Base-by-base conservation (phyloP, 2,797 vertebrate species). In the Phalloptychus januarius region DNA sequence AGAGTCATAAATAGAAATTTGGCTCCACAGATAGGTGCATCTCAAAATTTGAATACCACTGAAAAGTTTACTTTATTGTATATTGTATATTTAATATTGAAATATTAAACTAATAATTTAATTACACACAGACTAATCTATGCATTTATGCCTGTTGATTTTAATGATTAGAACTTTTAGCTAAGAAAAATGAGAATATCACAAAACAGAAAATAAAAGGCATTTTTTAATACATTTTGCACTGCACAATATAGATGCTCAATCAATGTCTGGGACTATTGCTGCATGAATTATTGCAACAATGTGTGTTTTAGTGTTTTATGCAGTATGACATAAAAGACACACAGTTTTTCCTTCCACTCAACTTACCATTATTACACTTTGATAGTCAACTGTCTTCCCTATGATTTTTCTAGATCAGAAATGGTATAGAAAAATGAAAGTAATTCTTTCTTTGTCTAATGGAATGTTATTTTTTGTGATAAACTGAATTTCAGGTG, bases 1-100 rank as follows among this genome's bases (percentile, higher is more conserved):
- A 73, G 44, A 28, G 44, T 88, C 76, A 84, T 80, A 90, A 91
- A 92, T 87, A 87, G 88, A 89, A 91, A 73, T 78, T 36, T 78
- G 75, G 18, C 33, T 38, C 74, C 80, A 72, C 75, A 71, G 63
- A 28, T 78, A 38, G 42, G 80, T 38, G 33, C 74, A 42, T 54
- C 28, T 61, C n/a, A 61, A 31, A 61, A 61, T 31, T 33, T 33
- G 13, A 61, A 31, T 61, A 16, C 28, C 28, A 7, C 5, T 12
- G 28, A 28, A 13, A 28, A 28, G 54, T 28, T 31, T 31, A 31
- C 2, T 31, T 61, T 61, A 31, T 15, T 56, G 13, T 13, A 0
- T 61, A 5, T n/a, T n/a, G n/a, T n/a, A n/a, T n/a, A n/a, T n/a
- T n/a, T n/a, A n/a, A n/a, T n/a, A n/a, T 61, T 16, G 2, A 61